phyloP scores from a whole-genome alignment of 1,140 invertebrate genomes.

The Drosophila arizonae region DNA sequence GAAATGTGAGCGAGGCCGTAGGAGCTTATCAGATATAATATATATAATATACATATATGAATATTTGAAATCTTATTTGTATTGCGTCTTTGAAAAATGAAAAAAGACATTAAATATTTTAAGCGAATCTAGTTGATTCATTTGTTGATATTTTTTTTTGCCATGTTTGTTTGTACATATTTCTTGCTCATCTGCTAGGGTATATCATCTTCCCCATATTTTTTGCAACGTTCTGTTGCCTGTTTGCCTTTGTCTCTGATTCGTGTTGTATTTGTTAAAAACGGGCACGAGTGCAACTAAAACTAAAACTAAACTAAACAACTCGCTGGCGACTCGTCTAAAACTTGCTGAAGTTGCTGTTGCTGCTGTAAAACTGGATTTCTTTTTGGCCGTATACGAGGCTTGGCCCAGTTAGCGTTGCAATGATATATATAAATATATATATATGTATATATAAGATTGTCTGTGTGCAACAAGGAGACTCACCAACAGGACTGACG shows the following conservation, averaged over 20 bases:
- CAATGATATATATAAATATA: conserved; percentile 28
- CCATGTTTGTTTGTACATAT: not conserved
- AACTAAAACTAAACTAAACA: conserved; percentile 72
- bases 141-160: too few relatives aligned
- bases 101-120: too few relatives aligned
- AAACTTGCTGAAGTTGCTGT: conserved; percentile 45
- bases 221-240: conserved; percentile 3
- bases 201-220: conserved; percentile 6
- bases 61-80: not conserved
- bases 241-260: conserved; percentile 39
- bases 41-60: not conserved
- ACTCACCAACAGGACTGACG: conserved; percentile 64
- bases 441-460: conserved; percentile 1
- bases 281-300: conserved; percentile 47
- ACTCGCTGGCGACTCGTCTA: conserved; percentile 48
- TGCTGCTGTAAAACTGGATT: conserved; percentile 66
- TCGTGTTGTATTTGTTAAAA: conserved; percentile 64
- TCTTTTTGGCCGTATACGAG: conserved; percentile 52
- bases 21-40: not conserved
- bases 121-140: too few relatives aligned
- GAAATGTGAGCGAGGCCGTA: not conserved
- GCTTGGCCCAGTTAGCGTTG: conserved; percentile 67
- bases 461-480: conserved; percentile 25
- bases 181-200: not conserved
- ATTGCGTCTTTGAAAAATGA: not conserved